Base-by-base conservation (phyloP, 1,140 invertebrate genomes). In the Trichoplusia ni region DNA sequence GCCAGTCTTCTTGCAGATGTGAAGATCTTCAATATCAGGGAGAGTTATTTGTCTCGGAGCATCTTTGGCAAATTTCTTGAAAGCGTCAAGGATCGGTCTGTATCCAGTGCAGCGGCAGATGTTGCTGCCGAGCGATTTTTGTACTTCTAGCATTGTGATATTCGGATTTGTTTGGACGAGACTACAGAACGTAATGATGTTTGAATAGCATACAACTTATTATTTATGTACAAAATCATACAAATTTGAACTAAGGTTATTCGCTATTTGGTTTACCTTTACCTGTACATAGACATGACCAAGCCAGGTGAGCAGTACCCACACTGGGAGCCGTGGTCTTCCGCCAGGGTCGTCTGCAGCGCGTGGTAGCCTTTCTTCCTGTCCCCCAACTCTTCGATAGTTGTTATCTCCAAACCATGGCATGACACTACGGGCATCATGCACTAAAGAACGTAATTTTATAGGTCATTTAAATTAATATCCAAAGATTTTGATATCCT, bases 281-380 rank as follows among this genome's bases (percentile, higher is more conserved):
- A 79, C 88, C 95, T 95, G 82, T 96, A 95, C 93, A 96, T 95
- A 66, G 94, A 95, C 95, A 97, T 97, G 11, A 97, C 92, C 93
- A 96, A 96, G 35, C 95, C 96, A 9, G 96, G 93, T 6, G 94
- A 94, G 71, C 96, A 97, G 82, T 93, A 96, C 2, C 96, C 96
- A 77, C 95, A 96, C 84, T 96, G 95, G 0, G 95, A 94, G 9
- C 95, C 95, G 84, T 95, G 94, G 73, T 94, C 93, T 56, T 92
- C 91, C 0, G 94, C 94, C 35, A 96, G 75, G n/a, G 92, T 81
- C 58, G 92, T 92, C 89, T 96, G 95, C 35, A 95, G 89, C 3
- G 92, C 87, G 79, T 96, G 94, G 85, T 95, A 96, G 11, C 95
- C 95, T 8, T 85, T 87, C 62, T 89, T 84, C 67, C 91, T 92